A percentile compares a stretch with the other conserved stretches of the same genome.
phyloP scores from a whole-genome alignment of 2,797 vertebrate species.

The Clarias laeviceps region DNA sequence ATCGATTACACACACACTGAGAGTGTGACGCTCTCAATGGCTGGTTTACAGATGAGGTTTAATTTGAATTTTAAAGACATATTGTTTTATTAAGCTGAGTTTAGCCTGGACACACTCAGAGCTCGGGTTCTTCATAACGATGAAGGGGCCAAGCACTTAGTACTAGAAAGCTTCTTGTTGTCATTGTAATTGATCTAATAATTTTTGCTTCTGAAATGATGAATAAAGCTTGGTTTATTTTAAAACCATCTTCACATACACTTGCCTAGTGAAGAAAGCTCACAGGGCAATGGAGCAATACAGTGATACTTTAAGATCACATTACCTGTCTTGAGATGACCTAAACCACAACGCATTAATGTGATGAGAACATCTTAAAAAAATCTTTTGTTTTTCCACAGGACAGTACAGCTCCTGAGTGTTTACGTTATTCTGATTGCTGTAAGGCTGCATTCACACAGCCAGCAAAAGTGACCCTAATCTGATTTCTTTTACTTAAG shows the following conservation, averaged over 20 bases:
- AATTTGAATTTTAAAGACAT: background rate
- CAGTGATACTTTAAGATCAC: background rate
- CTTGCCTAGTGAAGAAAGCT: background rate
- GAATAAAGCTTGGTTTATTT: background rate
- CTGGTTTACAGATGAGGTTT: background rate
- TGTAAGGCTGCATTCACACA: background rate
- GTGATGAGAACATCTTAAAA: background rate
- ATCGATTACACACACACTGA: background rate
- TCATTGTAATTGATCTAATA: background rate
- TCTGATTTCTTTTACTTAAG: too few species aligned
- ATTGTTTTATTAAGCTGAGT: background rate
- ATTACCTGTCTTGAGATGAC: background rate
- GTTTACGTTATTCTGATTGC: background rate
- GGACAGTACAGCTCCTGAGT: background rate
- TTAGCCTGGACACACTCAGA: background rate
- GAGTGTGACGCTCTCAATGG: background rate
- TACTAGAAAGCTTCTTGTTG: background rate
- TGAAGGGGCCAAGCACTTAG: background rate
- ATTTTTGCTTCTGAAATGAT: background rate
- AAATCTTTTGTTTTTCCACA: background rate
- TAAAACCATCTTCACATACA: background rate
- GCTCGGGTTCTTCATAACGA: background rate
- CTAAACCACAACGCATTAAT: background rate
- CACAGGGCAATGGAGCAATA: background rate
- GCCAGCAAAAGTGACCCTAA: too few species aligned